A percentile compares a stretch with the other conserved stretches of the same genome.
These are phyloP conservation scores for Drosophila sechellia DNA, from an alignment of 1,140 invertebrate species.

Conservation along the genomic window DNA sequence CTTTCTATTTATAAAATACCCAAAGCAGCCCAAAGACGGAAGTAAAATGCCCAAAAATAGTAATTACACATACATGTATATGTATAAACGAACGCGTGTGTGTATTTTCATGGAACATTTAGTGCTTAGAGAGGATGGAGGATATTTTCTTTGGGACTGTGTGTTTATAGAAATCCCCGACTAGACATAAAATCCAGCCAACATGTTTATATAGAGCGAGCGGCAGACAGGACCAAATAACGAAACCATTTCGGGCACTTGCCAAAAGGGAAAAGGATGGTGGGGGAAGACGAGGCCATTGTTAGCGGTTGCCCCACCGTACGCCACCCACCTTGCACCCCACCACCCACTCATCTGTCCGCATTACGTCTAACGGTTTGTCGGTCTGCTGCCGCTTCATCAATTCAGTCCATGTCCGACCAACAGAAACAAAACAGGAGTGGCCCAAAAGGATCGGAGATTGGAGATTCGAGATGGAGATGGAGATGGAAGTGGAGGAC, in stretches of 20 bases:
- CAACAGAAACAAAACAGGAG: constrained; percentile 52
- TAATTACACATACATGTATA: background rate
- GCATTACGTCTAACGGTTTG: constrained; percentile 53
- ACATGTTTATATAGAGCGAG: constrained; percentile 48
- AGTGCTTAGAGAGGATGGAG: background rate
- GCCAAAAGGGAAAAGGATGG: constrained; percentile 6
- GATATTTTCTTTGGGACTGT: constrained; percentile 24
- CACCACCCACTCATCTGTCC: constrained; percentile 14
- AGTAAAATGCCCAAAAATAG: background rate
- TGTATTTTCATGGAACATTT: background rate
- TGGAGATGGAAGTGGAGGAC: background rate
- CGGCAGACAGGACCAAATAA: constrained; percentile 23
- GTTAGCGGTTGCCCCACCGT: constrained; percentile 37
- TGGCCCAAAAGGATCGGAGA: constrained; percentile 28
- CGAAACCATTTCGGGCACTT: constrained; percentile 54
- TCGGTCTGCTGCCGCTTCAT: constrained; percentile 76
- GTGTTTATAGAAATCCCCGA: constrained; percentile 69
- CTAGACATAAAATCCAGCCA: constrained; percentile 71
- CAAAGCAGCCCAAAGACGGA: background rate
- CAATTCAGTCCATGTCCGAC: constrained; percentile 68
- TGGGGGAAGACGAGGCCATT: constrained; percentile 35
- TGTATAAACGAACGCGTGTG: background rate
- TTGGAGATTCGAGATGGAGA: background rate
- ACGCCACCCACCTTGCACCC: background rate
- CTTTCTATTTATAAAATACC: no score